These are phyloP conservation scores for Vireo altiloquus DNA, from an alignment of 2,113 vertebrate species.

Conservation along the genomic window DNA sequence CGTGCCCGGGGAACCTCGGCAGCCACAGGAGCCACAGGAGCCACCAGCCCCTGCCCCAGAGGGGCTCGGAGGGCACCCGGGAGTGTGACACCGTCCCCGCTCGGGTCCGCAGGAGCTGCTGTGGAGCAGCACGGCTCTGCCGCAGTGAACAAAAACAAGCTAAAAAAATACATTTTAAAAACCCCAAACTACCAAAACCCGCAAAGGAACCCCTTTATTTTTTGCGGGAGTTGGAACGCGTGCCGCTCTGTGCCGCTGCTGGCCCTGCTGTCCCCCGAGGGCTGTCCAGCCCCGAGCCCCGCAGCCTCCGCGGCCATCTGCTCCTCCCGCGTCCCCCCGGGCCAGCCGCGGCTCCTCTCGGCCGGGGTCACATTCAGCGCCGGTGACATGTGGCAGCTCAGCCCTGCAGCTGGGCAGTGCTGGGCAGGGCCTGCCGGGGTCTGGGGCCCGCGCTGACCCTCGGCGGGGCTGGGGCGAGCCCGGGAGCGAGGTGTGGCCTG, in stretches of 20 bases:
- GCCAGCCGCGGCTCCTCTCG: not conserved
- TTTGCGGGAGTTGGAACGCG: too few species aligned
- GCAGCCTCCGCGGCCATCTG: not conserved
- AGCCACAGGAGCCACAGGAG: too few species aligned
- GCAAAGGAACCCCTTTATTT: accelerated
- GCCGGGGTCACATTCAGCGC: not conserved
- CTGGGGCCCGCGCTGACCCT: not conserved
- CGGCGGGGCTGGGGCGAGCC: not conserved
- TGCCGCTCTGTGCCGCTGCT: accelerated
- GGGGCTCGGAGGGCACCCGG: accelerated
- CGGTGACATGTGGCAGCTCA: not conserved
- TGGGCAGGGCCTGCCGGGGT: not conserved
- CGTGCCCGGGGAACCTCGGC: not conserved
- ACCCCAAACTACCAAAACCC: not conserved
- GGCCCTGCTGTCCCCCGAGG: not conserved
- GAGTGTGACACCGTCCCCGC: accelerated
- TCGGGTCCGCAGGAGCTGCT: not conserved
- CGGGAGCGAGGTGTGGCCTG: not conserved
- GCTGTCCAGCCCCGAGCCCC: too few species aligned
- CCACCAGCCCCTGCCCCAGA: not conserved
- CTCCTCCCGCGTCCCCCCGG: not conserved
- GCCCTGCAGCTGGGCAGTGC: not conserved
- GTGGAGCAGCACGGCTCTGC: not conserved
- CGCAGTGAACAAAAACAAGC: not conserved
- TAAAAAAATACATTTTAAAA: not conserved